Conservation (phyloP, 2,797 vertebrate genomes). For the Malacoraja senta region DNA sequence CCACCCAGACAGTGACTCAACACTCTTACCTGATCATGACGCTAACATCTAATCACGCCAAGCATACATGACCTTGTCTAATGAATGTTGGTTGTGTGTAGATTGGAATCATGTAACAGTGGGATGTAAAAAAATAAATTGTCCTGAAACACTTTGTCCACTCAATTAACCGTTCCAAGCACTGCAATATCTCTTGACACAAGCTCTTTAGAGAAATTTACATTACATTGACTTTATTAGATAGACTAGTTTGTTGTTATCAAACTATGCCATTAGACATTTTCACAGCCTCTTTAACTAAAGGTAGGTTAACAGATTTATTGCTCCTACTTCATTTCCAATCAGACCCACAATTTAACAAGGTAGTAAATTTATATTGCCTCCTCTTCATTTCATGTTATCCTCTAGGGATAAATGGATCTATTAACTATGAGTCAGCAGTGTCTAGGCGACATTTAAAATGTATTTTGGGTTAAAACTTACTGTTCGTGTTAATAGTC, state of each 20-base stretch:
- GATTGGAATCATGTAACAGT: too few relatives aligned
- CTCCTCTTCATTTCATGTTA: conserved; percentile 13
- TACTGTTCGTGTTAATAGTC: background rate
- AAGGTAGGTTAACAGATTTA: background rate
- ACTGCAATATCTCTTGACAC: too few relatives aligned
- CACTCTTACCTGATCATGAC: too few relatives aligned
- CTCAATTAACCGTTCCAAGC: too few relatives aligned
- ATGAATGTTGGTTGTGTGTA: too few relatives aligned
- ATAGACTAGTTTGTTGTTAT: background rate
- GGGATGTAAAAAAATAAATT: too few relatives aligned
- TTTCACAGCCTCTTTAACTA: background rate
- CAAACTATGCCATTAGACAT: background rate
- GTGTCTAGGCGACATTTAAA: background rate
- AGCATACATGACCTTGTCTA: too few relatives aligned
- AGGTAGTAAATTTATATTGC: background rate
- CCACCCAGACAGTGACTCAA: too few relatives aligned
- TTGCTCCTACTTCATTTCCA: background rate
- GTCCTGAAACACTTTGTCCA: too few relatives aligned
- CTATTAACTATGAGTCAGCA: conserved; percentile 14
- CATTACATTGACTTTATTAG: background rate
- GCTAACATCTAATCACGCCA: too few relatives aligned
- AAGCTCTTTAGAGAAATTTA: too few relatives aligned
- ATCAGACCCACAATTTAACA: background rate
- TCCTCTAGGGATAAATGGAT: background rate
- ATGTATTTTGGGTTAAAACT: background rate